Evolutionary conservation across 2,888 invertebrate genomes (phyloP).

Genomic region (Acleris holmiana): DNA sequence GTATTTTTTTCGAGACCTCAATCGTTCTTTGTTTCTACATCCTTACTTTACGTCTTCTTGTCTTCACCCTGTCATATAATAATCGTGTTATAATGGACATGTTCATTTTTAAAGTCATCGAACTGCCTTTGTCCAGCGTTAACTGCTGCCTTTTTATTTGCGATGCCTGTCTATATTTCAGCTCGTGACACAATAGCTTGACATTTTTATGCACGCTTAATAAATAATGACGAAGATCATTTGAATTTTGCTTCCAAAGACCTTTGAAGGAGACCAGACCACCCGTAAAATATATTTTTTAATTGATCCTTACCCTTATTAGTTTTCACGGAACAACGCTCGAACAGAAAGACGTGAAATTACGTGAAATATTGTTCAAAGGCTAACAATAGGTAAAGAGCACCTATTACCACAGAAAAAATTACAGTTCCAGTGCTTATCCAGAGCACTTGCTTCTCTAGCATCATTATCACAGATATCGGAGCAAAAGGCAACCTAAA

Average conservation of each 20-base stretch:
- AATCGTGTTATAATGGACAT: conserved; percentile 51
- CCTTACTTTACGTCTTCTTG: neutral
- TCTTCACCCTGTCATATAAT: conserved; percentile 1
- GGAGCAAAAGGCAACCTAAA: too few species aligned
- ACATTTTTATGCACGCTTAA: conserved; percentile 22
- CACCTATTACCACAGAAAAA: too few species aligned
- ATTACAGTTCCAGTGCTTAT: too few species aligned
- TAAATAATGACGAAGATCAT: conserved; percentile 7
- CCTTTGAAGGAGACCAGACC: conserved; percentile 8
- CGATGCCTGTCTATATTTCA: conserved; percentile 44
- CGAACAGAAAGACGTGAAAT: too few species aligned
- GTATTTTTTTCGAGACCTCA: too few species aligned
- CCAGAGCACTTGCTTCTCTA: too few species aligned
- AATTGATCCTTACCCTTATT: neutral
- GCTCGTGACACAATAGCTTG: conserved; percentile 27
- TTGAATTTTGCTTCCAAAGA: neutral
- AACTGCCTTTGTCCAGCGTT: conserved; percentile 78
- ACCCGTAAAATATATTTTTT: neutral
- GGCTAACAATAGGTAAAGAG: too few species aligned
- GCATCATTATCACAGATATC: too few species aligned
- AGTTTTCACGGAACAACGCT: too few species aligned
- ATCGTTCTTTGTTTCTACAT: too few species aligned
- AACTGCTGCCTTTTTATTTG: conserved; percentile 67
- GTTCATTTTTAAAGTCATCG: conserved; percentile 62
- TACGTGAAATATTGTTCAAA: too few species aligned